Conservation (phyloP, 2,113 vertebrate species). For the Noctilio leporinus region DNA sequence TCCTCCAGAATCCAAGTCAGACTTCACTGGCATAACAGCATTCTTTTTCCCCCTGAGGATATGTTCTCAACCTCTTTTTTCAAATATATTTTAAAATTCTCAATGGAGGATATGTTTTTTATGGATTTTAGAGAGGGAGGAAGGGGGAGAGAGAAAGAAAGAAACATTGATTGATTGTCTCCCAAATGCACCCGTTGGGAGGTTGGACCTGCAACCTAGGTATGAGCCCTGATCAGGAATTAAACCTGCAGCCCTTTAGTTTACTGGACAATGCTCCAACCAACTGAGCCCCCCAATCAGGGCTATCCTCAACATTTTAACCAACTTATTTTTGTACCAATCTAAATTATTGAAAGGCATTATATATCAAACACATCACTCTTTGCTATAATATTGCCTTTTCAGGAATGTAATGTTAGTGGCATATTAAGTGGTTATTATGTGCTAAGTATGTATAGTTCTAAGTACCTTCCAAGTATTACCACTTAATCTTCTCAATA, state of each 20-base stretch:
- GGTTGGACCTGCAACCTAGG: too few species aligned
- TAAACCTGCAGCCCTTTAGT: too few species aligned
- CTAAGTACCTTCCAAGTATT: neutral
- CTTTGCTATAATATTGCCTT: neutral
- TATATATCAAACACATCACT: neutral
- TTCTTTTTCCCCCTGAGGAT: neutral
- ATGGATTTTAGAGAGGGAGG: too few species aligned
- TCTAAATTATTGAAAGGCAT: neutral
- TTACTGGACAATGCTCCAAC: too few species aligned
- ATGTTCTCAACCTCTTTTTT: neutral
- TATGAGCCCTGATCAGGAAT: too few species aligned
- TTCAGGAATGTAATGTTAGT: neutral
- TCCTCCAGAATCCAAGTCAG: neutral
- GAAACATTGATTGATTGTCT: too few species aligned
- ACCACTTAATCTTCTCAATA: neutral
- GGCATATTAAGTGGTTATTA: neutral
- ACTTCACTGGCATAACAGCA: neutral
- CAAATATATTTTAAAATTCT: too few species aligned
- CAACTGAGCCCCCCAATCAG: too few species aligned
- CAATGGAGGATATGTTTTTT: too few species aligned
- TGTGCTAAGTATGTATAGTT: neutral
- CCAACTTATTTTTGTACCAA: neutral
- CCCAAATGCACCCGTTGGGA: too few species aligned
- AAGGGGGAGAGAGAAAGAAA: too few species aligned
- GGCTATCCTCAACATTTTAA: neutral